A percentile compares a stretch with the other conserved stretches of the same genome.
Conservation (phyloP, 2,113 vertebrate genomes). For the Pica pica region DNA sequence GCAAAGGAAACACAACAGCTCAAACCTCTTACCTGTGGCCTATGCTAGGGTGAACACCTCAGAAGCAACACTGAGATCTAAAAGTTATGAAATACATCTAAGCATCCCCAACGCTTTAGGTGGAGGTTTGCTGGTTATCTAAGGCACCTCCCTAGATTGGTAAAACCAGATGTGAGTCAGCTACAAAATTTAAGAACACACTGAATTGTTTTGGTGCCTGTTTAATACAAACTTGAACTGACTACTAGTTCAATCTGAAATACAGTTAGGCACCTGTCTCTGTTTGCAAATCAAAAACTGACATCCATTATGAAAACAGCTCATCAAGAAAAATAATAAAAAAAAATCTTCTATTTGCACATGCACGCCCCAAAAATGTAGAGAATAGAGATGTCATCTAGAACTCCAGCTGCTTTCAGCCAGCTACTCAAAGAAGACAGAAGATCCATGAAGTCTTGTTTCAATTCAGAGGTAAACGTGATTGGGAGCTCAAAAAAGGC, state of each 20-base stretch:
- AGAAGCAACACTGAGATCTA: background rate
- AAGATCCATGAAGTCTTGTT: background rate
- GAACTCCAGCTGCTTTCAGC: background rate
- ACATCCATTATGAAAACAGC: background rate
- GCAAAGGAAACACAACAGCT: background rate
- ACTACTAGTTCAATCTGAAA: background rate
- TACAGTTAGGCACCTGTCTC: background rate
- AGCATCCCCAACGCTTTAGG: background rate
- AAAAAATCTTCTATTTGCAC: background rate
- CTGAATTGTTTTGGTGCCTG: background rate
- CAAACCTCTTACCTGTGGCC: background rate
- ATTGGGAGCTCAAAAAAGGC: background rate
- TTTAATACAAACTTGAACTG: background rate
- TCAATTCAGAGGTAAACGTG: background rate
- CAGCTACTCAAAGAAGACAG: background rate
- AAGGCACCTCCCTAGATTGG: background rate
- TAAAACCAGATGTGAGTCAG: background rate
- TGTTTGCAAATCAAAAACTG: background rate
- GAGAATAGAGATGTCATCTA: background rate
- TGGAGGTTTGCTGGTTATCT: background rate
- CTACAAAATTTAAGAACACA: background rate
- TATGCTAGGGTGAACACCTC: background rate
- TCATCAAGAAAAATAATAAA: background rate
- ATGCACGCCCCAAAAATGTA: accelerated
- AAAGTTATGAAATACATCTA: background rate